Evolutionary conservation across 2,113 vertebrate genomes (phyloP).

Genomic region (Falcunculus frontatus): DNA sequence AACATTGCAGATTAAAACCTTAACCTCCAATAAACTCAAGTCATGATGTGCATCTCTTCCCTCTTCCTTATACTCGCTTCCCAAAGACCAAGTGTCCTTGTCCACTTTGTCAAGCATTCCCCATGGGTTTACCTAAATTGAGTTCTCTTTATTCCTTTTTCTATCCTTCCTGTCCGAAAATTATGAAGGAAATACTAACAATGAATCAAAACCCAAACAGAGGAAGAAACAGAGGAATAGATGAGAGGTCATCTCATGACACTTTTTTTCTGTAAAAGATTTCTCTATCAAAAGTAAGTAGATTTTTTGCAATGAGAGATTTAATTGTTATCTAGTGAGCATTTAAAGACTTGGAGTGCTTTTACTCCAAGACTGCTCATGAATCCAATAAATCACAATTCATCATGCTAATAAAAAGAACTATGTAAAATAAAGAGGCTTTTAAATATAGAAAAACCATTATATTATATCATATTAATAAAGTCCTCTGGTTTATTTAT

Average conservation of each 20-base stretch:
- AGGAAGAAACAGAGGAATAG: not conserved
- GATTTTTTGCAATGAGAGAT: not conserved
- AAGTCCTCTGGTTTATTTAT: not conserved
- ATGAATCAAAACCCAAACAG: not conserved
- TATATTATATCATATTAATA: not conserved
- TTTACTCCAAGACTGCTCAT: not conserved
- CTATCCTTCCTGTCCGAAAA: not conserved
- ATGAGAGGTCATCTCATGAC: not conserved
- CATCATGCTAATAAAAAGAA: not conserved
- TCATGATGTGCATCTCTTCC: not conserved
- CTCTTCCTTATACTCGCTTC: not conserved
- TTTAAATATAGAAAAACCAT: not conserved
- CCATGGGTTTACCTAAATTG: not conserved
- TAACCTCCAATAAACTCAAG: not conserved
- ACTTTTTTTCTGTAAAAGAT: not conserved
- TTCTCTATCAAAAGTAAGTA: not conserved
- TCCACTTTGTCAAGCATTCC: not conserved
- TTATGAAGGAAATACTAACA: not conserved
- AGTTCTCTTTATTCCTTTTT: not conserved
- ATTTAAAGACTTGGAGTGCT: not conserved
- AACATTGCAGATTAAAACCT: not conserved
- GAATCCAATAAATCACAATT: not conserved
- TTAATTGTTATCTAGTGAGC: not conserved
- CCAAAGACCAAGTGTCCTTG: not conserved
- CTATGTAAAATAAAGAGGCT: not conserved